Percentiles rank a stretch among this genome's conserved stretches.
Evolutionary conservation across 2,113 vertebrate genomes (phyloP).

Genomic region (Oceanodroma tethys): DNA sequence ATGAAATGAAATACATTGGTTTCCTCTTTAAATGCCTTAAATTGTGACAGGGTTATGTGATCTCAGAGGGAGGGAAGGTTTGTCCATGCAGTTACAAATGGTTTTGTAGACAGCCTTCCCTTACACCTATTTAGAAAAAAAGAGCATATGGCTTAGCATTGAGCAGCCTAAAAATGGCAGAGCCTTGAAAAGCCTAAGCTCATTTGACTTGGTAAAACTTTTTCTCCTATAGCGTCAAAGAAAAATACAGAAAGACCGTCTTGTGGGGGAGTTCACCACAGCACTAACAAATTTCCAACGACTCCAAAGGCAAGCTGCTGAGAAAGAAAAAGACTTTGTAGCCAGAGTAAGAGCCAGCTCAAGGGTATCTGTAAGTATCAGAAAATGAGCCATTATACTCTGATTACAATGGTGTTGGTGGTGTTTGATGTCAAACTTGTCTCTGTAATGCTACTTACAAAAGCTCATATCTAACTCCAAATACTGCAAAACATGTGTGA

Average conservation of each 20-base stretch:
- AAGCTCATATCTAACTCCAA: not conserved
- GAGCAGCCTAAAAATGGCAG: not conserved
- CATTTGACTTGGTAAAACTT: not conserved
- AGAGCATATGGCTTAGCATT: not conserved
- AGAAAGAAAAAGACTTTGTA: constrained; percentile 93
- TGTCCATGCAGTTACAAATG: not conserved
- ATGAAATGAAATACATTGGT: not conserved
- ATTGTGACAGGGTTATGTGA: not conserved
- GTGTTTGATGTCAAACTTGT: not conserved
- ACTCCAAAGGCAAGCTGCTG: constrained; percentile 88
- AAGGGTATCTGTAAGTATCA: constrained; percentile 86
- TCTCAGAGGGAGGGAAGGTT: not conserved
- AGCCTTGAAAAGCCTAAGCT: not conserved
- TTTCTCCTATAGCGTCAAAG: constrained; percentile 83
- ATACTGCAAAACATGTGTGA: not conserved
- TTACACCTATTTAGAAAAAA: not conserved
- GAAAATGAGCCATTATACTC: not conserved
- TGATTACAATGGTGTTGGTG: not conserved
- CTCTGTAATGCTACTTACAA: not conserved
- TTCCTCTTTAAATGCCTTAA: not conserved
- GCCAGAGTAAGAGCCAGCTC: constrained; percentile 93
- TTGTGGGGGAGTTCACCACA: constrained; percentile 89
- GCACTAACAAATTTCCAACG: constrained; percentile 88
- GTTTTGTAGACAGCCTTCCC: not conserved
- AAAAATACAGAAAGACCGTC: constrained; percentile 91